Conservation (phyloP, 2,888 invertebrate species). For the Tipula lateralis region DNA sequence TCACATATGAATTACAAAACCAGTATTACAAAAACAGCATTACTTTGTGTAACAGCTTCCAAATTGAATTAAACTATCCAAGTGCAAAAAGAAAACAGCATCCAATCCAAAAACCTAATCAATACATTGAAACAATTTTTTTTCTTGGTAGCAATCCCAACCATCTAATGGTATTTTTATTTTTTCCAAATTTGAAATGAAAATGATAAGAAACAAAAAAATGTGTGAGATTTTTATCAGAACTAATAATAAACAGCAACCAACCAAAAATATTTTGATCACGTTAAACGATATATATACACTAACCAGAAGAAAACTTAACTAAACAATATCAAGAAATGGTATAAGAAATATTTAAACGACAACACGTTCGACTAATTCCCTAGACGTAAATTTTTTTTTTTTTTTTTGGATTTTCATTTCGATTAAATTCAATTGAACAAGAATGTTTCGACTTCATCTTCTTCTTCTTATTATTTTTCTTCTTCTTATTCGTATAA, state of each 20-base stretch:
- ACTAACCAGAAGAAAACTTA: background rate
- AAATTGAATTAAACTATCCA: background rate
- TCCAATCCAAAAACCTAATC: background rate
- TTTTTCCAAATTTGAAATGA: background rate
- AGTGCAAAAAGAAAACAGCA: background rate
- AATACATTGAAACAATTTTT: background rate
- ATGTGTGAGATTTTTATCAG: slow-evolving; percentile 25
- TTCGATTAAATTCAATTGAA: slow-evolving; percentile 19
- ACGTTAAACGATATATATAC: slow-evolving; percentile 25
- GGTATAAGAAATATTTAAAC: slow-evolving; percentile 5
- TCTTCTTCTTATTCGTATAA: background rate
- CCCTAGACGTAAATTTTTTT: background rate
- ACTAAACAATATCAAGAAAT: background rate
- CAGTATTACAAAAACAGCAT: too few species aligned
- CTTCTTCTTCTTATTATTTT: background rate
- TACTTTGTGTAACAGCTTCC: background rate
- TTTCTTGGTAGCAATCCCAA: background rate
- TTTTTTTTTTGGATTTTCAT: background rate
- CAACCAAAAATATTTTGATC: slow-evolving; percentile 26
- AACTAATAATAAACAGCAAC: background rate
- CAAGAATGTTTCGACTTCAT: background rate
- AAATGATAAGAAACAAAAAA: background rate
- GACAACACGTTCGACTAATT: slow-evolving; percentile 27
- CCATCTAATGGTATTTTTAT: background rate
- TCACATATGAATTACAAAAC: too few species aligned